Base-by-base conservation (phyloP, 1,140 invertebrate genomes). In the Nephotettix cincticeps region DNA sequence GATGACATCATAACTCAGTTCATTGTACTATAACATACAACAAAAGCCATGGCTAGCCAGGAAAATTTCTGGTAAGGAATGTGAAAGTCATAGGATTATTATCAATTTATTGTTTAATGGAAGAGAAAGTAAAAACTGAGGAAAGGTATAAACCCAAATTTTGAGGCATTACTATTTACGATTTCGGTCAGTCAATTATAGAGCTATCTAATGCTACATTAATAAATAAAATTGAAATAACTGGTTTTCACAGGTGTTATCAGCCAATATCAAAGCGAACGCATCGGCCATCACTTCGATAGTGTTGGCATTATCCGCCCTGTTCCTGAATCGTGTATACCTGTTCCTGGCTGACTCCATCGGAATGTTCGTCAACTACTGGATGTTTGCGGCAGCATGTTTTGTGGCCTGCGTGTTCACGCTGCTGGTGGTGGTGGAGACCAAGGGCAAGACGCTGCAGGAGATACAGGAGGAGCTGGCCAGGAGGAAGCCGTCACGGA, bases 391-490 rank as follows among this genome's bases (percentile, higher is more conserved):
- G 0, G 79, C 86, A 4, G 84, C 89, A 73, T 90, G 89, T 27
- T 74, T 88, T 0, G 43, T 88, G 1, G 85, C 89, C 6, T 76
- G 88, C 0, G 67, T 90, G n/a, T 93, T 89, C 76, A 85, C 89
- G 56, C 79, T 88, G 25, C 80, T 85, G 2, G 83, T 85, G 43
- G 82, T 94, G 19, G 91, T 92, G 0, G 93, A 95, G 81, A 95
- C 93, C 0, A 94, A 94, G 80, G 91, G 91, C 11, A 92, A 91
- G 78, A 88, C 89, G 0, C 85, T 93, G 45, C 87, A 89, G 76
- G 82, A 89, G 76, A 87, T 89, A 71, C 83, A 84, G 61, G 69
- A 74, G 0, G 75, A 78, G 21, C 51, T 83, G 17, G 76, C 76
- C 13, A 69, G 71, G 11, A 56, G 43, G n/a, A 70, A 70, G 27